phyloP scores from a whole-genome alignment of 2,888 invertebrate species.

The Lordiphosa andalusiaca region DNA sequence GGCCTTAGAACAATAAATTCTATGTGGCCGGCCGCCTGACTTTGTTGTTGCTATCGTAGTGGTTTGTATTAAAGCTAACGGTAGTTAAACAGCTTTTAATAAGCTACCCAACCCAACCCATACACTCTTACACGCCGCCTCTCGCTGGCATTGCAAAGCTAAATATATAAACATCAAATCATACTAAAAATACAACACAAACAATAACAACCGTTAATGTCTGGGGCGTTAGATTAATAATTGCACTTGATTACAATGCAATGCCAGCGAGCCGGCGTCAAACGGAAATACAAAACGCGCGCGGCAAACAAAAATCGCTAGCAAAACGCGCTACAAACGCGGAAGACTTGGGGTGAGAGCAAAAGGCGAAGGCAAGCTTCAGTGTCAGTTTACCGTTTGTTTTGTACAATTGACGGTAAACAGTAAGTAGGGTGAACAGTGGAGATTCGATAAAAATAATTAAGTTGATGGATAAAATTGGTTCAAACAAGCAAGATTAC shows the following conservation, averaged over 20 bases:
- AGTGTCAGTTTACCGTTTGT: constrained; percentile 16
- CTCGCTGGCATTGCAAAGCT: constrained; percentile 60
- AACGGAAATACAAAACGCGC: constrained; percentile 59
- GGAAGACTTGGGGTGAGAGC: neutral
- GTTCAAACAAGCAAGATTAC: too few relatives aligned
- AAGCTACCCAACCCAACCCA: constrained; percentile 26
- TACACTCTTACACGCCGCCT: constrained; percentile 11
- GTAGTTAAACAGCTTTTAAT: constrained; percentile 54
- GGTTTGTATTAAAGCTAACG: constrained; percentile 45
- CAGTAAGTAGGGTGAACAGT: too few relatives aligned
- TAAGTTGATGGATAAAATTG: too few relatives aligned
- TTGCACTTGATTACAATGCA: constrained; percentile 70
- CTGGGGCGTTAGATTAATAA: constrained; percentile 65
- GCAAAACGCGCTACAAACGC: constrained; percentile 50
- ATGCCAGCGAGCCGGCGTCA: constrained; percentile 53
- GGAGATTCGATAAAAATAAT: too few relatives aligned
- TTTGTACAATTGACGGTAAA: too few relatives aligned
- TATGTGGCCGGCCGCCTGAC: constrained; percentile 28
- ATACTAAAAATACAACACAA: constrained; percentile 38
- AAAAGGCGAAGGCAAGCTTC: constrained; percentile 27
- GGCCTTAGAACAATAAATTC: constrained; percentile 70
- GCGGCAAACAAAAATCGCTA: constrained; percentile 35
- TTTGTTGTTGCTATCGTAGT: constrained; percentile 4
- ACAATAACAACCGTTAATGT: constrained; percentile 58
- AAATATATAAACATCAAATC: constrained; percentile 52